These are phyloP conservation scores for Drosophila hamatofila DNA, from an alignment of 2,888 invertebrate species.

Conservation along the genomic window DNA sequence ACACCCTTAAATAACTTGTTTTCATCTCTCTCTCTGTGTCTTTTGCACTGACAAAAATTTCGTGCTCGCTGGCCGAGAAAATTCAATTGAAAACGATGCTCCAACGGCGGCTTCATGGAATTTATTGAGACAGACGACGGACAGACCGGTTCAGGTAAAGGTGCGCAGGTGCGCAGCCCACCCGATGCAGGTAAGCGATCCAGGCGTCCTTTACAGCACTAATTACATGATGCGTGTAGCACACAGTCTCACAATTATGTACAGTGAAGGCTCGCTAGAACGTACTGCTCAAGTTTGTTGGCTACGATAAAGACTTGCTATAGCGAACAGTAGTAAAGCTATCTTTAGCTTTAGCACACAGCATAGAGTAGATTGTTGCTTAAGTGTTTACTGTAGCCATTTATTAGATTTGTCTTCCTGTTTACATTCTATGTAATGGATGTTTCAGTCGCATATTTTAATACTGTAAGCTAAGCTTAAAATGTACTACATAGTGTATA, in stretches of 20 bases:
- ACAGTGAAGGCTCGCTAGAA: not conserved
- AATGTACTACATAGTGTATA: constrained; percentile 25
- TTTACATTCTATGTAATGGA: constrained; percentile 66
- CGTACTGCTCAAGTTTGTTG: not conserved
- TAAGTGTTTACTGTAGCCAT: not conserved
- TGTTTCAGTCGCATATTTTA: constrained; percentile 65
- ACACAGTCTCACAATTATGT: not conserved
- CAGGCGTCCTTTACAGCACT: constrained; percentile 42
- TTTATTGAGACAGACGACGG: constrained; percentile 10
- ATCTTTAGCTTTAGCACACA: too few species aligned
- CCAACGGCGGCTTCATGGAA: constrained; percentile 36
- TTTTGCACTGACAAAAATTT: constrained; percentile 71
- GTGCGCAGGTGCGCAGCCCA: constrained; percentile 47
- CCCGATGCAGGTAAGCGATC: constrained; percentile 42
- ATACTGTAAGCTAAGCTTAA: constrained; percentile 79
- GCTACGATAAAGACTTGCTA: not conserved
- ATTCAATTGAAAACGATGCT: constrained; percentile 30
- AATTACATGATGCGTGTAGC: constrained; percentile 37
- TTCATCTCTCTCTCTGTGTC: constrained; percentile 50
- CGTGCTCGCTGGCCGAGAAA: constrained; percentile 34
- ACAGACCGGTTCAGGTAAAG: constrained; percentile 42
- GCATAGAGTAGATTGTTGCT: not conserved
- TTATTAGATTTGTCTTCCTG: constrained; percentile 24
- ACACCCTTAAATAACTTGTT: constrained; percentile 78
- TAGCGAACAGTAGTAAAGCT: not conserved